Base-by-base conservation (phyloP, 2,888 invertebrate genomes). In the Agrypnus murinus region DNA sequence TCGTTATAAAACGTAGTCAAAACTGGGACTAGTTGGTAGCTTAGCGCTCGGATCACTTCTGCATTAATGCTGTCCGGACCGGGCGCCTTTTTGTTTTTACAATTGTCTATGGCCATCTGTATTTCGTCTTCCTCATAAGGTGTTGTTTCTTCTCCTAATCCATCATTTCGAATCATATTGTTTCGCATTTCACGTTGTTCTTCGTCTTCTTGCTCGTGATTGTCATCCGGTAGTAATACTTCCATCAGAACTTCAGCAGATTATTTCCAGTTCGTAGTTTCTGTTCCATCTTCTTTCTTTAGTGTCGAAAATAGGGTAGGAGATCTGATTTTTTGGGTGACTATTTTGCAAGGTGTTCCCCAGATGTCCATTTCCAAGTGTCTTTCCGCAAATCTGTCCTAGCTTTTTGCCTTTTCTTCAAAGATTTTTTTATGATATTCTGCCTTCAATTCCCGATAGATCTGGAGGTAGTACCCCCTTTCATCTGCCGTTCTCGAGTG, bases 171-270 rank as follows among this genome's bases (percentile, higher is more conserved):
- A 3, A 12, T n/a, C n/a, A 65, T 62, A 14, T 14, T 2, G 0
- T 45, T 32, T 45, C 65, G 55, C 10, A 65, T 57, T 0, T 50
- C 19, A 0, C 12, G 14, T 36, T 72, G 65, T 0, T 4, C n/a
- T 0, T 2, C 7, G 0, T 25, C 31, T 8, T 74, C 72, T 3
- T 40, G 25, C n/a, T n/a, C 14, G n/a, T 10, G 1, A 1, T 19
- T 40, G 15, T 74, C 74, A 1, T 59, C 65, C 1, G 75, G 74
- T 0, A 69, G 69, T 9, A 71, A 38, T 10, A 38, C 58, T 2
- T 57, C 0, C 12, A 74, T 10, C 1, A 74, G 25, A 3, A 31
- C 2, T 6, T 38, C 34, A 3, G 58, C 59, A 0, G 73, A 53
- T 15, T 73, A 65, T 14, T 59, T 48, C 74, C 72, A 72, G 1